Evolutionary conservation across 2,888 invertebrate species (phyloP), one percentile per base, ranked within the genome.

Genomic region (Ernsta delagoae): DNA sequence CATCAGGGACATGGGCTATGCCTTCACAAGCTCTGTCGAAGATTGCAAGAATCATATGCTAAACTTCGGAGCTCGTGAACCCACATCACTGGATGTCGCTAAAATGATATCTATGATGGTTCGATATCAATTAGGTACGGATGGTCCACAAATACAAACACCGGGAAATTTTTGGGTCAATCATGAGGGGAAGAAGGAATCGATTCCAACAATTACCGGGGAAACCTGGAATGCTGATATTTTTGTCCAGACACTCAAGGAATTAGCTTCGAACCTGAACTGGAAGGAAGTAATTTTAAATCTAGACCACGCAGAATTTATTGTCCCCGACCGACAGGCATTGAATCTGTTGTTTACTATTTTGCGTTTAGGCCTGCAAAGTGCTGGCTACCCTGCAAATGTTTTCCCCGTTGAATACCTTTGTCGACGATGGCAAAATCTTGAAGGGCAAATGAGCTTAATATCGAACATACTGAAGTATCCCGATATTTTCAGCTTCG

Each of bases 201-300:
- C 85, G 0, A 83, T 83, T 5, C 82, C 93, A 59, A 88, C 85
- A 70, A 81, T 83, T 62, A 84, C 88, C 80, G 80, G 94, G 88
- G 84, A 95, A 83, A 94, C 97, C 4, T 99, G 99, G 99, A 98
- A 98, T 86, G 96, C 98, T 9, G 99, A 99, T 82, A 95, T 98
- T 66, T 98, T 99, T 83, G 97, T 98, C 53, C 97, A 98, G 84
- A 96, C 97, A n/a, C 90, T 98, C 36, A 98, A 98, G 85, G 98
- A 99, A 84, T 92, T 98, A 74, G 97, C 97, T 74, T 96, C 98
- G 1, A 97, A 96, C 80, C 89, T 99, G 71, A 96, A 96, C 78
- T 99, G 99, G 99, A 97, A 97, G 82, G 98, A 98, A 81, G 98
- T 99, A 0, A 96, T 99, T 75, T 90, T 96, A 72, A 98, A 98